phyloP scores from a whole-genome alignment of 2,113 vertebrate genomes.

The Pituophis catenifer region DNA sequence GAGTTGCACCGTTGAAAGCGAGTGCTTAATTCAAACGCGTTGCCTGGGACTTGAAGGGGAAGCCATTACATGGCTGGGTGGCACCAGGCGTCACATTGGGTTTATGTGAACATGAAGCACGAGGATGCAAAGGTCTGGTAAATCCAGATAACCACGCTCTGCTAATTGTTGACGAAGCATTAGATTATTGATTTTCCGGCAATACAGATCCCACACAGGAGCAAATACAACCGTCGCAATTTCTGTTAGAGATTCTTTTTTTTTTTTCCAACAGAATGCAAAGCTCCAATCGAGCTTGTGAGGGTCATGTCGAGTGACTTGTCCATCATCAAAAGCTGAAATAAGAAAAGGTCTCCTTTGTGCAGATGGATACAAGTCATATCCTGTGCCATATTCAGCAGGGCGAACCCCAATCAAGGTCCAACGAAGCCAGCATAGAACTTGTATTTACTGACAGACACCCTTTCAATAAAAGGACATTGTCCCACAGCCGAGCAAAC shows the following conservation, averaged over 20 bases:
- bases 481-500: neutral
- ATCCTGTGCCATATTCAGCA: neutral
- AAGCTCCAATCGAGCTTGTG: neutral
- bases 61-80: neutral
- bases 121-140: neutral
- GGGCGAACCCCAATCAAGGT: neutral
- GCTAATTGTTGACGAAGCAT: slow-evolving; percentile 25
- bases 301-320: neutral
- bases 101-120: neutral
- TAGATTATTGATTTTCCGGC: neutral
- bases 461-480: neutral
- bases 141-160: neutral
- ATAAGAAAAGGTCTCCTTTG: neutral
- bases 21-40: neutral
- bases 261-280: neutral
- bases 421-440: neutral
- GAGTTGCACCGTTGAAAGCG: fast-evolving
- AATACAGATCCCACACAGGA: neutral
- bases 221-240: neutral
- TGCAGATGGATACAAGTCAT: neutral
- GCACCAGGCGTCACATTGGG: fast-evolving
- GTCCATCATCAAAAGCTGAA: neutral
- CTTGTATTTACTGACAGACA: neutral
- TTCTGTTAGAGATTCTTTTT: neutral
- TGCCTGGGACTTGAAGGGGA: neutral